A percentile compares a stretch with the other conserved stretches of the same genome.
Conservation (phyloP, 92 coral and sea anemone genomes). For the Zoanthus solanderi region DNA sequence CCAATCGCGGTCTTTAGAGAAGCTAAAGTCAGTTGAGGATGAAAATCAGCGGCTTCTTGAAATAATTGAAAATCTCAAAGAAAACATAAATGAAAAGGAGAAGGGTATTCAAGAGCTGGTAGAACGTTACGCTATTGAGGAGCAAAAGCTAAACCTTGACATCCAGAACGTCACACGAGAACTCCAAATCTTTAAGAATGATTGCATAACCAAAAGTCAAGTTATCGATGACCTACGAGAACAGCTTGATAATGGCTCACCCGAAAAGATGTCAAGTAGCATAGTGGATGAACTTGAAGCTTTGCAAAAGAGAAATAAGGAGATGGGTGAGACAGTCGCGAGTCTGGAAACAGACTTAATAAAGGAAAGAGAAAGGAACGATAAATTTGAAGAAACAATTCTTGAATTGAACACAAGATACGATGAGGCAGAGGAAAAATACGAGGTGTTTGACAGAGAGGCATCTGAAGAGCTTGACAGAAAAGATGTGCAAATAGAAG, state of each 20-base stretch:
- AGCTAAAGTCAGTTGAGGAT: constrained; percentile 76
- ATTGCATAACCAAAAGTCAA: constrained; percentile 75
- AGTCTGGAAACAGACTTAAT: constrained; percentile 59
- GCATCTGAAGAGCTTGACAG: constrained; percentile 64
- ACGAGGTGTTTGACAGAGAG: constrained; percentile 36
- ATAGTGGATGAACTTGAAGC: constrained; percentile 53
- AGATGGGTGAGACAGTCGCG: constrained; percentile 57
- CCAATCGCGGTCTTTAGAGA: constrained; percentile 80
- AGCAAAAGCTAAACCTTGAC: constrained; percentile 77
- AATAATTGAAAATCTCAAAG: constrained; percentile 73
- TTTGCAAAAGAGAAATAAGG: constrained; percentile 65
- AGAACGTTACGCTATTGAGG: constrained; percentile 86
- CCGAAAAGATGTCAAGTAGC: neutral
- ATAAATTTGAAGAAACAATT: constrained; percentile 72
- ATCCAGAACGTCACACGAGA: constrained; percentile 66
- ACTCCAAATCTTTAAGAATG: constrained; percentile 72
- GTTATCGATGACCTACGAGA: constrained; percentile 75
- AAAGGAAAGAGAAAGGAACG: constrained; percentile 65
- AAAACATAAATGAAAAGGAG: constrained; percentile 76
- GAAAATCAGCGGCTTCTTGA: constrained; percentile 77
- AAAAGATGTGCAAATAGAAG: constrained; percentile 66
- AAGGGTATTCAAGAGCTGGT: constrained; percentile 83
- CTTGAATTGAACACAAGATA: constrained; percentile 51
- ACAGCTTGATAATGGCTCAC: constrained; percentile 55
- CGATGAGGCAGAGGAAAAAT: constrained; percentile 56